Base-by-base conservation (phyloP, 2,113 vertebrate species). In the Cryptotis parvus region DNA sequence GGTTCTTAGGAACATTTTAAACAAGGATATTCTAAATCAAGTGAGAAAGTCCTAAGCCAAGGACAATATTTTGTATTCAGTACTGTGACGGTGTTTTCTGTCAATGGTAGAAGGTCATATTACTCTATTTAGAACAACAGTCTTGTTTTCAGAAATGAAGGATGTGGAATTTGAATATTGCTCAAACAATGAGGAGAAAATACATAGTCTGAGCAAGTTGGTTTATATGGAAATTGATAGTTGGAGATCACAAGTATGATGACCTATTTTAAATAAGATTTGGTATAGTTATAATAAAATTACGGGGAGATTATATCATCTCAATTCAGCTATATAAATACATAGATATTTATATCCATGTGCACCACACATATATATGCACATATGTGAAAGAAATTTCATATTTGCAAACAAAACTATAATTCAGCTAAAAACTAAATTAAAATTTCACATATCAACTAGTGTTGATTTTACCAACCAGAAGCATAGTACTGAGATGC, bases 1-100 rank as follows among this genome's bases (percentile, higher is more conserved):
- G 9, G 33, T 83, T 90, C 31, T 15, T 88, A 86, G 86, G 61
- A 83, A 27, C 75, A 89, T 84, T 95, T 95, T 95, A 89, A 90
- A 91, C 79, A 93, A 87, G 89, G 66, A 33, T 90, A 74, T 87
- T 93, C 87, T 94, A 93, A 90, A 80, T 94, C 66, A 90, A 69
- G 43, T 90, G 93, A 68, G 82, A 82, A 81, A 90, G 73, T 84
- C 83, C 86, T 90, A 84, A 93, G 86, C 72, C 94, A 96, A 96
- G 93, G 96, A 94, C 93, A 87, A 73, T 94, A 52, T 93, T 96
- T 96, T 93, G 81, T 92, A 96, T 95, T 95, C 95, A 89, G 86
- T 49, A 61, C 79, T 89, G 39, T 77, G 75, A 93, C 93, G 72
- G 45, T 85, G 77, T 76, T 93, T 93, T 95, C 86, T 93, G 68